These are phyloP conservation scores for Cerceris ruficornis DNA, from an alignment of 2,888 invertebrate genomes.

Conservation along the genomic window DNA sequence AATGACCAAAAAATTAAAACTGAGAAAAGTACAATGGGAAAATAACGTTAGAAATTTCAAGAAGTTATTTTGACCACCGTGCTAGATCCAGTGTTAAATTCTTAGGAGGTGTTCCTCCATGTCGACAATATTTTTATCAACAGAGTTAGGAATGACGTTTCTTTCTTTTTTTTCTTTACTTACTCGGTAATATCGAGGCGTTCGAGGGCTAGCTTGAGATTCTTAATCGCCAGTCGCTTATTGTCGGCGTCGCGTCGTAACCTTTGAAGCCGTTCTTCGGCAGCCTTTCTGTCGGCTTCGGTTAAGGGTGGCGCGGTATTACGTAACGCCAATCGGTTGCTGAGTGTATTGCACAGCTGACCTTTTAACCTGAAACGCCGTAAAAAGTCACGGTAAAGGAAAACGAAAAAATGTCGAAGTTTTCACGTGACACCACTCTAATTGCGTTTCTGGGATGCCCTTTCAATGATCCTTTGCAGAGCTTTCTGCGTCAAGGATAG, in stretches of 20 bases:
- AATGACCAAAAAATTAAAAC: too few species aligned
- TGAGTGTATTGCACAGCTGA: constrained; percentile 86
- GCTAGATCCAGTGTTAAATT: too few species aligned
- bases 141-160: not conserved
- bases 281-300: constrained; percentile 84
- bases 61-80: too few species aligned
- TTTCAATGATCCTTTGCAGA: too few species aligned
- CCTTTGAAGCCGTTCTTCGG: constrained; percentile 85
- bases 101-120: too few species aligned
- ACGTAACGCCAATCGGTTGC: constrained; percentile 81
- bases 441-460: too few species aligned
- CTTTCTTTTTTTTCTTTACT: constrained; percentile 81
- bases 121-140: not conserved
- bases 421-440: too few species aligned
- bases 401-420: not conserved
- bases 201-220: constrained; percentile 90
- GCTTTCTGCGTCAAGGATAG: too few species aligned
- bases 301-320: constrained; percentile 81
- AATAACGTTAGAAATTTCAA: too few species aligned
- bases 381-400: not conserved
- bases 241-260: constrained; percentile 88
- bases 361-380: constrained; percentile 84
- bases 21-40: too few species aligned
- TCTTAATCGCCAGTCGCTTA: constrained; percentile 90
- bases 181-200: constrained; percentile 94